Conservation (phyloP, 2,113 vertebrate genomes). For the Myrmophylax atrothorax region DNA sequence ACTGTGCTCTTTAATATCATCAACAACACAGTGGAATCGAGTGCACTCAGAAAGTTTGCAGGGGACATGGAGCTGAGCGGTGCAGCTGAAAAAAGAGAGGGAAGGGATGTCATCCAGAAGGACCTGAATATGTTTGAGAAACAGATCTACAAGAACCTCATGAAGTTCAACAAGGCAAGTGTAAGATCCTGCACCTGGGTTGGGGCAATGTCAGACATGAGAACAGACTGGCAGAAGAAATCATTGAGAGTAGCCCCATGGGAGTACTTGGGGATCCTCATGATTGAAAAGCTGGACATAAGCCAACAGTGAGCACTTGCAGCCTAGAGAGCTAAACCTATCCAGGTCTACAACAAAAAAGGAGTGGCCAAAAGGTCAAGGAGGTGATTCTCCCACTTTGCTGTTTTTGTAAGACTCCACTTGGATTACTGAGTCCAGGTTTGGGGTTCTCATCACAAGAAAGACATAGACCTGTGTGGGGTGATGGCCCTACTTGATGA, state of each 20-base stretch:
- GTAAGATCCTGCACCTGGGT: neutral
- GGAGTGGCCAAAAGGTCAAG: rapidly evolving
- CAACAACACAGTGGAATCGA: neutral
- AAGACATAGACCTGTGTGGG: too few relatives aligned
- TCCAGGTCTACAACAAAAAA: neutral
- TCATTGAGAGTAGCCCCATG: neutral
- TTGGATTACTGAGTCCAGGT: neutral
- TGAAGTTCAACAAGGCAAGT: neutral
- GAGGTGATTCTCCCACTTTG: neutral
- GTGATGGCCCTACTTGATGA: too few relatives aligned
- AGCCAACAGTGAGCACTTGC: rapidly evolving
- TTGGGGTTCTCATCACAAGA: neutral
- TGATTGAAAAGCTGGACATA: neutral
- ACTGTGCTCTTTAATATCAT: neutral
- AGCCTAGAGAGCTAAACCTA: neutral
- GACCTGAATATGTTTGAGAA: neutral
- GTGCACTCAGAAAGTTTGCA: neutral
- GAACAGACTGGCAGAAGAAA: neutral
- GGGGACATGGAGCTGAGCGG: neutral
- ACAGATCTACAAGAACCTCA: neutral
- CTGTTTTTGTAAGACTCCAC: neutral
- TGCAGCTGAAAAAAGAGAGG: neutral
- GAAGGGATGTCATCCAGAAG: neutral
- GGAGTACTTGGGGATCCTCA: neutral
- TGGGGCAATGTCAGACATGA: neutral